phyloP scores from a whole-genome alignment of 1,140 invertebrate species.

The Penaeus indicus region DNA sequence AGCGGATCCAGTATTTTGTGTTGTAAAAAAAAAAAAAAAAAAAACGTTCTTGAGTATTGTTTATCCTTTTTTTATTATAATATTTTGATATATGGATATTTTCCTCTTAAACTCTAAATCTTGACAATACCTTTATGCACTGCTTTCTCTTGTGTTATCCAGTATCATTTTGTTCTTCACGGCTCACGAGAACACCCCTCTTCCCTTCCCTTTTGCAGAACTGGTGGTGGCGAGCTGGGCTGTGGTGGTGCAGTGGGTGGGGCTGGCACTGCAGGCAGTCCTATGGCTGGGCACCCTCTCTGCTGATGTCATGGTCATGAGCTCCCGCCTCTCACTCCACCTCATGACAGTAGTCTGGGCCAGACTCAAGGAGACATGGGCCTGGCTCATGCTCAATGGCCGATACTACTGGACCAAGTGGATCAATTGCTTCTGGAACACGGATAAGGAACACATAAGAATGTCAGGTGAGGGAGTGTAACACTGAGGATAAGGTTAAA shows the following conservation, averaged over 20 bases:
- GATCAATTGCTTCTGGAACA: conserved; percentile 16
- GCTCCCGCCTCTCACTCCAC: conserved; percentile 57
- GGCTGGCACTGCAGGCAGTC: conserved; percentile 40
- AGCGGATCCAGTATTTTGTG: no score
- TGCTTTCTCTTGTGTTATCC: no score
- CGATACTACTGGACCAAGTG: conserved; percentile 46
- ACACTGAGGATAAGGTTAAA: no score
- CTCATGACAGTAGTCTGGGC: conserved; percentile 43
- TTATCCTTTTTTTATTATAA: no score
- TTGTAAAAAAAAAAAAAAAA: no score
- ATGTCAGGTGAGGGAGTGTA: conserved; percentile 23
- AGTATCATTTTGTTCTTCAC: no score
- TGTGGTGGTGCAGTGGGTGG: conserved; percentile 51
- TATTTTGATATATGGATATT: no score
- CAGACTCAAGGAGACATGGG: conserved; percentile 50
- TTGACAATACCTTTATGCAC: no score
- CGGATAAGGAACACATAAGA: conserved; percentile 52
- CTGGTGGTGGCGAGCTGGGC: conserved; percentile 42
- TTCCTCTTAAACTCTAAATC: no score
- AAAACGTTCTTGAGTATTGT: no score
- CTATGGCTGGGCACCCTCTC: conserved; percentile 59
- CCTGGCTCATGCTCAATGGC: neutral
- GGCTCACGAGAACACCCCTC: no score
- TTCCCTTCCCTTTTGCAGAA: conserved; percentile 24
- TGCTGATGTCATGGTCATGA: conserved; percentile 61